A percentile compares a stretch with the other conserved stretches of the same genome.
phyloP scores from a whole-genome alignment of 2,888 invertebrate genomes.

The Drosophila borealis region DNA sequence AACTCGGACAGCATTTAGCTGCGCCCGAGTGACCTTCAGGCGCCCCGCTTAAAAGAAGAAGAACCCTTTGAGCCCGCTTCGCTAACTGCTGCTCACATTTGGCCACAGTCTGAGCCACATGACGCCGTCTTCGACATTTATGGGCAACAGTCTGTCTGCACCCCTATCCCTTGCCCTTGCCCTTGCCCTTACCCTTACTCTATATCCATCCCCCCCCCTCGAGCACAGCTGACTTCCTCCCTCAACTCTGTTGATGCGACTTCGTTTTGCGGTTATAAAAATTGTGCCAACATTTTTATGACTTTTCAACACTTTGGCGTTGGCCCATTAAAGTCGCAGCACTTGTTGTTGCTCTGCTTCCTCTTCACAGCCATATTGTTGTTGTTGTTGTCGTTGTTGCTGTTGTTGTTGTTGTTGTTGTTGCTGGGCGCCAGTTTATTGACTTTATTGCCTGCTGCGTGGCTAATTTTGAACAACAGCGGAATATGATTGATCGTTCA shows the following conservation, averaged over 20 bases:
- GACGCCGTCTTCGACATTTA: conserved; percentile 66
- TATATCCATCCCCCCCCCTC: neutral
- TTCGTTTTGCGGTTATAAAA: conserved; percentile 66
- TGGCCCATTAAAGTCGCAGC: conserved; percentile 23
- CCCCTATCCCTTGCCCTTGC: neutral
- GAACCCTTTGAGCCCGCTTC: conserved; percentile 17
- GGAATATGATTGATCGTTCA: conserved; percentile 52
- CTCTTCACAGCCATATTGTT: conserved; percentile 9
- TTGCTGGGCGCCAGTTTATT: conserved; percentile 63
- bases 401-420: conserved; percentile 30
- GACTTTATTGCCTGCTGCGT: conserved; percentile 61
- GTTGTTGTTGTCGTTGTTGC: conserved; percentile 27
- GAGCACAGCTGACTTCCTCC: conserved; percentile 18
- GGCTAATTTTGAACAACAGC: conserved; percentile 52
- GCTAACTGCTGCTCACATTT: conserved; percentile 24
- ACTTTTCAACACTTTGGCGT: conserved; percentile 77
- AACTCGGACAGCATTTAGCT: conserved; percentile 50
- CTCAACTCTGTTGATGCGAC: conserved; percentile 39
- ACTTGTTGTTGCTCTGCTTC: conserved; percentile 22
- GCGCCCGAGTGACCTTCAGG: conserved; percentile 73
- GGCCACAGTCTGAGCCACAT: conserved; percentile 56
- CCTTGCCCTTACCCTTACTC: neutral
- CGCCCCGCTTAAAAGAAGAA: conserved; percentile 44
- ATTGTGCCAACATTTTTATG: conserved; percentile 81
- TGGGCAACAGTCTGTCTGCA: conserved; percentile 23